Percentiles rank a stretch among this genome's conserved stretches.
These are phyloP conservation scores for Eristalis intricaria DNA, from an alignment of 2,888 invertebrate genomes.

Conservation along the genomic window DNA sequence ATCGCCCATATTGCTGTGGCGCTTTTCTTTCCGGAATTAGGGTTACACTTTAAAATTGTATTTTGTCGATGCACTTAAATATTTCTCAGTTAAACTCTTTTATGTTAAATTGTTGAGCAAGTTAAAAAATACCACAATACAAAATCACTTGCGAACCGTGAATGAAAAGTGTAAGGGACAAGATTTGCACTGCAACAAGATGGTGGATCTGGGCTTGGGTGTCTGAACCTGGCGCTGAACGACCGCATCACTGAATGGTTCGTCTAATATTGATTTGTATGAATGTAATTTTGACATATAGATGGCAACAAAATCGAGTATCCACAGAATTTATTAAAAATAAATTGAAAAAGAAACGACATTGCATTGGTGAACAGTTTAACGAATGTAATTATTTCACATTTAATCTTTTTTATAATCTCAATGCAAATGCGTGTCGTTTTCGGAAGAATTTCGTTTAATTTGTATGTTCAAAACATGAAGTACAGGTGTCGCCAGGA, in stretches of 20 bases:
- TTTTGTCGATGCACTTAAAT: neutral
- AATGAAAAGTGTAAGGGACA: conserved; percentile 44
- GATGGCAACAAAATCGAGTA: neutral
- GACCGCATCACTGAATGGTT: conserved; percentile 17
- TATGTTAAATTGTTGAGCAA: neutral
- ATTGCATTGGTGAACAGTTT: neutral
- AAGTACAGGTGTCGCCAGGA: neutral
- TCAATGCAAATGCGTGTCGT: neutral
- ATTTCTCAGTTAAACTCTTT: neutral
- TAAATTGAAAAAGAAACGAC: neutral
- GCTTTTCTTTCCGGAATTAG: neutral
- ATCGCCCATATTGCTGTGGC: conserved; percentile 37
- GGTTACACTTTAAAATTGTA: neutral
- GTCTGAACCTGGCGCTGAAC: conserved; percentile 59
- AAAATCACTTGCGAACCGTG: conserved; percentile 1
- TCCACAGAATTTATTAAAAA: neutral
- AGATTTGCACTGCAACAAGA: conserved; percentile 63
- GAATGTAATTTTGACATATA: neutral
- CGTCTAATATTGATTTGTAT: conserved; percentile 18
- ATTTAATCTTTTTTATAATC: neutral
- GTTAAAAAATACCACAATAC: neutral
- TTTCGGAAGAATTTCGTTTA: neutral
- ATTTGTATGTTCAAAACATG: neutral
- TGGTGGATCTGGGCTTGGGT: conserved; percentile 74
- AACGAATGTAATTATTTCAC: neutral